A percentile compares a stretch with the other conserved stretches of the same genome.
phyloP scores from a whole-genome alignment of 2,797 vertebrate species.

The Oreonectes daqikongensis region DNA sequence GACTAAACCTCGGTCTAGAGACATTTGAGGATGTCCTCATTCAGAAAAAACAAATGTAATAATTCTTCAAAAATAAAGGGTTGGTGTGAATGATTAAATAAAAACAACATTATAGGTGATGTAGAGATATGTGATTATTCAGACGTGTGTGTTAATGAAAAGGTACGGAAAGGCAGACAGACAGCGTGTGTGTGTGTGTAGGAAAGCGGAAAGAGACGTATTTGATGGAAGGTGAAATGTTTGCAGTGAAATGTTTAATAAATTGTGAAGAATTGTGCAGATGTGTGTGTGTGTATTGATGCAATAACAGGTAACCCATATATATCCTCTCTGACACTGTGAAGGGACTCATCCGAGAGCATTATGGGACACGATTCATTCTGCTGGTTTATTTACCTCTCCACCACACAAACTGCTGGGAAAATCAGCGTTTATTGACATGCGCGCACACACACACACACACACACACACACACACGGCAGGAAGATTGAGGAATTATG shows the following conservation, averaged over 20 bases:
- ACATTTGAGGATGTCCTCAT: too few relatives aligned
- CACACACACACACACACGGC: not conserved
- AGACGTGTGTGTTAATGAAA: not conserved
- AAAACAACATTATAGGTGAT: too few relatives aligned
- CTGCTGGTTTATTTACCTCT: conserved; percentile 57
- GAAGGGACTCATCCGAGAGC: conserved; percentile 53
- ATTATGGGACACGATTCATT: conserved; percentile 57
- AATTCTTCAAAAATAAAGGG: too few relatives aligned
- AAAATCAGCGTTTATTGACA: conserved; percentile 38
- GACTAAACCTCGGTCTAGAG: too few relatives aligned
- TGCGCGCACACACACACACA: not conserved
- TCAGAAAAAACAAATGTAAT: too few relatives aligned
- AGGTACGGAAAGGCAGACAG: too few relatives aligned
- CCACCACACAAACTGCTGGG: conserved; percentile 46
- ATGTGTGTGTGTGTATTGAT: conserved; percentile 27
- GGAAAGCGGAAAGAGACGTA: not conserved
- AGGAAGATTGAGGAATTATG: conserved; percentile 54
- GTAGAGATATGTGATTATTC: not conserved
- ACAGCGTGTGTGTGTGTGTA: not conserved
- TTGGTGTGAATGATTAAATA: too few relatives aligned
- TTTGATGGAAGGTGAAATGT: conserved; percentile 14
- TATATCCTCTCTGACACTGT: conserved; percentile 49
- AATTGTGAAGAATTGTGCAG: conserved; percentile 33
- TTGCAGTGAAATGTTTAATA: not conserved
- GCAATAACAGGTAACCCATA: conserved; percentile 44